phyloP scores from a whole-genome alignment of 2,888 invertebrate species.

The Chelonus formosanus region DNA sequence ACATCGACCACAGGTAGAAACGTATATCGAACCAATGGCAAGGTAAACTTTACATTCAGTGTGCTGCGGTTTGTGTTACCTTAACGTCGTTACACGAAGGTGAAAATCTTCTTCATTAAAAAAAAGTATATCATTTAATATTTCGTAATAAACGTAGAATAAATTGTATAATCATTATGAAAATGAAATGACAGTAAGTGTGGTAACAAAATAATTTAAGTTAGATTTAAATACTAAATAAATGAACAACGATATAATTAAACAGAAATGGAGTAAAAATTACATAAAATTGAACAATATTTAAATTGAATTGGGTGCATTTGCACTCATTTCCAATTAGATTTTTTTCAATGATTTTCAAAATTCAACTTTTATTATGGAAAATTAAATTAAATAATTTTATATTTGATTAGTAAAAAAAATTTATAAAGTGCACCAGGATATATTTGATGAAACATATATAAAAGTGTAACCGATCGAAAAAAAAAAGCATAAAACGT shows the following conservation, averaged over 20 bases:
- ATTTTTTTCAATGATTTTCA: no score
- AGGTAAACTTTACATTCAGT: slow-evolving; percentile 55
- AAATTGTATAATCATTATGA: no score
- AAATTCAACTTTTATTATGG: no score
- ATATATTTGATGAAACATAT: background rate
- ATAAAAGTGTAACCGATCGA: background rate
- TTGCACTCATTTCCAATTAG: no score
- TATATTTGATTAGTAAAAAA: no score
- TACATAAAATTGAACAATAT: slow-evolving; percentile 10
- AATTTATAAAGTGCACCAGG: no score
- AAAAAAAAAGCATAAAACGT: background rate
- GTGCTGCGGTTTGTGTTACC: slow-evolving; percentile 47
- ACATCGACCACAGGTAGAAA: slow-evolving; percentile 43
- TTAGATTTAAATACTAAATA: slow-evolving; percentile 10
- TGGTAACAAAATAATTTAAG: no score
- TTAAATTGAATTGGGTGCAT: background rate
- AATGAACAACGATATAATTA: slow-evolving; percentile 24
- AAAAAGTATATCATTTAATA: no score
- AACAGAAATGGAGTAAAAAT: slow-evolving; percentile 8
- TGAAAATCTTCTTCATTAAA: no score
- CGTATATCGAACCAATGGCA: slow-evolving; percentile 52
- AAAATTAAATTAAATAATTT: no score
- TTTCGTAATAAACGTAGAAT: no score
- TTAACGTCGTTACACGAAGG: slow-evolving; percentile 35
- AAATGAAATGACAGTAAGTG: no score